Base-by-base conservation (phyloP, 64 coral and sea anemone genomes). In the Hydrozoanthus tunicans region DNA sequence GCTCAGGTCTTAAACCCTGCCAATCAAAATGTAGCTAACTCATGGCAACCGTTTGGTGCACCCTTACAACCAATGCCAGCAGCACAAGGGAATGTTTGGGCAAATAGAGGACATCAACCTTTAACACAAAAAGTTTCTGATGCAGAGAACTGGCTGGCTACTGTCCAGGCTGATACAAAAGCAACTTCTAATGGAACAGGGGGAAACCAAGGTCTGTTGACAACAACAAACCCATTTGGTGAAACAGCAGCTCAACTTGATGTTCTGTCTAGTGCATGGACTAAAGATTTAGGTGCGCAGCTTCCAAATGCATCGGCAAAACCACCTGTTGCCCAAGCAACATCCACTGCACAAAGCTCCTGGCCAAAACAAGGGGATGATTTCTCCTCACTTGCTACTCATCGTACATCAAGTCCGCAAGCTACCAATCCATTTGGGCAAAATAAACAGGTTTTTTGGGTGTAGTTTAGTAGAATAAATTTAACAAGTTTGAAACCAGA, bases 221-320 rank as follows among this genome's bases (percentile, higher is more conserved):
- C 95, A 43, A 97, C 92, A 10, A 69, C 86, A 64, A 97, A 97
- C 79, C 95, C 95, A 72, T 97, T 97, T 92, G 62, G 75, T 23
- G 81, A 90, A 26, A 79, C 92, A 43, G 25, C 90, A 62, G 51
- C 78, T 3, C 95, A 97, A 62, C 93, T 93, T 79, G 91, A 94
- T 90, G 92, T 69, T 26, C 92, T 97, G 25, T 97, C 95, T 89
- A 90, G 93, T 89, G 79, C 92, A 89, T 97, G 95, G 95, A 97
- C 95, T 68, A 83, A 78, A 70, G 95, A 97, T 90, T 27, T 97
- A 65, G 69, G 68, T 56, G 56, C 11, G 15, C 84, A 88, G 70
- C 25, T 88, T 5, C 84, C 84, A 43, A 88, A 12, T 5, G 11
- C 84, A 56, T 61, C 84, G 15, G 69, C 23, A 51, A 75, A 94